Conservation (phyloP, 2,797 vertebrate genomes). For the Coregonus ussuriensis region DNA sequence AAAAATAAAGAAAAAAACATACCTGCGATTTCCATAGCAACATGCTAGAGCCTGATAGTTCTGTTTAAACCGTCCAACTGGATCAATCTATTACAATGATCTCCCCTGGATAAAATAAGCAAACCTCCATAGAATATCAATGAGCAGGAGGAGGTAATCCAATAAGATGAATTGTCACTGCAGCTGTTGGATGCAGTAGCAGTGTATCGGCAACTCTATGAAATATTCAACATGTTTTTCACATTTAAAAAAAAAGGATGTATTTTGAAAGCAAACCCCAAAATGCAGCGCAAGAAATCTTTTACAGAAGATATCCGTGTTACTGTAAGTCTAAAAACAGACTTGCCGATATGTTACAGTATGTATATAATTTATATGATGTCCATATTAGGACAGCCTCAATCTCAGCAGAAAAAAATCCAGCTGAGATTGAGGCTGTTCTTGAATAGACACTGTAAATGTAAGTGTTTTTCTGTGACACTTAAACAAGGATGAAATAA, state of each 20-base stretch:
- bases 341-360: neutral
- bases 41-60: slow-evolving; percentile 18
- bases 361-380: neutral
- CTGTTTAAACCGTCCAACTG: slow-evolving; percentile 16
- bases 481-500: neutral
- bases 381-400: neutral
- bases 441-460: slow-evolving; percentile 8
- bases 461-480: neutral
- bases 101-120: slow-evolving; percentile 23
- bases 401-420: neutral
- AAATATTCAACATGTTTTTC: slow-evolving; percentile 23
- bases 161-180: slow-evolving; percentile 19
- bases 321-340: neutral
- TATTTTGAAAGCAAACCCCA: slow-evolving; percentile 1
- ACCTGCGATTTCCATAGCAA: slow-evolving; percentile 16
- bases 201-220: slow-evolving; percentile 6
- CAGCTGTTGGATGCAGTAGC: slow-evolving; percentile 7
- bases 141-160: slow-evolving; percentile 14
- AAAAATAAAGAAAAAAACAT: too few species aligned
- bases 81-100: slow-evolving; percentile 35
- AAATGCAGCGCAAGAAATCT: neutral
- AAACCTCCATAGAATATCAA: slow-evolving; percentile 23
- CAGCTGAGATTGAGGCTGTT: too few species aligned
- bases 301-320: neutral
- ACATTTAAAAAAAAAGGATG: neutral